phyloP scores from a whole-genome alignment of 2,888 invertebrate genomes.

The Monoplex corrugatus region DNA sequence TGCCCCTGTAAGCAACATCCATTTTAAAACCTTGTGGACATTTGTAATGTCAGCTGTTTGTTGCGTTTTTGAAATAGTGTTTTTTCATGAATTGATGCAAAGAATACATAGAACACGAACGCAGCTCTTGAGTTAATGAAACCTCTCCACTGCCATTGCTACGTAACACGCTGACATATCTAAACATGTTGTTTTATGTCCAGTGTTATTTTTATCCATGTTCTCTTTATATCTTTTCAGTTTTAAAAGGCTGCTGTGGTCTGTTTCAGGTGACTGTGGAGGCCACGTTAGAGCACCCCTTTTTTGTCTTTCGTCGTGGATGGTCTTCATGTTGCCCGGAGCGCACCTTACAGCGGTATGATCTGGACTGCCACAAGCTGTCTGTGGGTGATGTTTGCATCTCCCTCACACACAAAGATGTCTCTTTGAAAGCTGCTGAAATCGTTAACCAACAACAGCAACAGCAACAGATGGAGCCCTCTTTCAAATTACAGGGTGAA shows the following conservation, averaged over 20 bases:
- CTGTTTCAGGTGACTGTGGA: conserved; percentile 89
- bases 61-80: too few species aligned
- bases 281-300: conserved; percentile 92
- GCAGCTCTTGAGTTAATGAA: too few species aligned
- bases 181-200: not conserved
- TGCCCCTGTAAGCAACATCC: too few species aligned
- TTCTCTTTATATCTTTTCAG: too few species aligned
- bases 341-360: conserved; percentile 88
- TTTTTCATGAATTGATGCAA: too few species aligned
- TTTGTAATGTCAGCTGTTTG: too few species aligned
- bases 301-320: conserved; percentile 95
- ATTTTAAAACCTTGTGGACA: too few species aligned
- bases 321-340: conserved; percentile 95
- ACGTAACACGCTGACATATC: too few species aligned
- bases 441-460: conserved; percentile 68
- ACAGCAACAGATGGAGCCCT: conserved; percentile 42
- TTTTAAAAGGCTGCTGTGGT: too few species aligned
- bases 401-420: conserved; percentile 86
- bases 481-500: not conserved
- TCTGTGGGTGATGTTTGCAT: conserved; percentile 95
- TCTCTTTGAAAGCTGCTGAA: conserved; percentile 70
- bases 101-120: too few species aligned
- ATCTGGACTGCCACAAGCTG: conserved; percentile 90
- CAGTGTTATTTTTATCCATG: too few species aligned
- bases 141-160: too few species aligned